Conservation (phyloP, 2,113 vertebrate species). For the Chunga burmeisteri region DNA sequence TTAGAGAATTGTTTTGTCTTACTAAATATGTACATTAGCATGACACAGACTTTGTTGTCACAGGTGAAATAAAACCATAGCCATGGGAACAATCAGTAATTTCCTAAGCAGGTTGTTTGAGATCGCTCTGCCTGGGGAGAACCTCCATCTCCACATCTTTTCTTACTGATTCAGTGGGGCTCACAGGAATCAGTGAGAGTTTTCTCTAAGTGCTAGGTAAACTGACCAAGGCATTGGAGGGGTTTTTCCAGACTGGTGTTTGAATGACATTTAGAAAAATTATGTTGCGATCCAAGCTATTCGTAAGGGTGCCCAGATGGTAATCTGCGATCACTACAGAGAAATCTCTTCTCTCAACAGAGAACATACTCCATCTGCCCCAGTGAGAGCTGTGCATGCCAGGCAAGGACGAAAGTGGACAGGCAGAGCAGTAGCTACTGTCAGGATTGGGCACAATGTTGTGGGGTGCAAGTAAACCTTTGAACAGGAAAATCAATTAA, state of each 20-base stretch:
- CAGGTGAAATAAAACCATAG: not conserved
- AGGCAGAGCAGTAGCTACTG: not conserved
- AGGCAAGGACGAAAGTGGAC: not conserved
- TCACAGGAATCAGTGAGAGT: not conserved
- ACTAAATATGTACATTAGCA: not conserved
- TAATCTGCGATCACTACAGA: not conserved
- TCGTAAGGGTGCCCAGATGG: not conserved
- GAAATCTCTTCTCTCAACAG: not conserved
- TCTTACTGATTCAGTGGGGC: not conserved
- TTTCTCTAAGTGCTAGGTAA: not conserved
- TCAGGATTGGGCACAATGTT: not conserved
- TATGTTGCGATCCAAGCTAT: not conserved
- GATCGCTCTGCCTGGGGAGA: not conserved
- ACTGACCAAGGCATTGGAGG: not conserved
- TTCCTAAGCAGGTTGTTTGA: not conserved
- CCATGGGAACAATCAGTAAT: not conserved
- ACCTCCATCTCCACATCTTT: not conserved
- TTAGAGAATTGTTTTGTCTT: not conserved
- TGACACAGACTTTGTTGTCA: not conserved
- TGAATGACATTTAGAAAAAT: not conserved
- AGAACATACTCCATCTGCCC: not conserved
- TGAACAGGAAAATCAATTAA: not conserved
- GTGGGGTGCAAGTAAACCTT: not conserved
- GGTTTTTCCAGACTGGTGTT: not conserved
- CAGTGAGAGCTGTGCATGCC: not conserved